Conservation (phyloP, 2,797 vertebrate species). For the Emys orbicularis region DNA sequence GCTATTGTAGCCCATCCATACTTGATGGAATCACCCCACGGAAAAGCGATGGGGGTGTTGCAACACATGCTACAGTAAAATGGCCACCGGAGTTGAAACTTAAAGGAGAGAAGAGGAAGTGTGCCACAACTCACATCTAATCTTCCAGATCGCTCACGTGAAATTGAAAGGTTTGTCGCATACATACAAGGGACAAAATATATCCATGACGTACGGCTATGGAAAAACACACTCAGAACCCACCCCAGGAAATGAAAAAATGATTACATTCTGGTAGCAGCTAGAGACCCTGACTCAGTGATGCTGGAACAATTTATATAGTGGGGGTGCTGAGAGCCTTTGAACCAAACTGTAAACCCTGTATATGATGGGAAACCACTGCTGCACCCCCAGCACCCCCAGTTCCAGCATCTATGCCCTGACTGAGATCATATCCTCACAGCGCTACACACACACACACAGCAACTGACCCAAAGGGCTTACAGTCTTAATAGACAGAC, state of each 20-base stretch:
- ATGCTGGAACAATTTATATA: too few species aligned
- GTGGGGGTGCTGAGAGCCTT: too few species aligned
- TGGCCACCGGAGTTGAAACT: neutral
- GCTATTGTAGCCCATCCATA: neutral
- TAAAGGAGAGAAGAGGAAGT: neutral
- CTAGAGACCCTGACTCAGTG: neutral
- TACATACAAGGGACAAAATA: neutral
- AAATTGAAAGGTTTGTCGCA: neutral
- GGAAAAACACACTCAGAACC: neutral
- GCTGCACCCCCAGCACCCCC: too few species aligned
- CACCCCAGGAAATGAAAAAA: neutral
- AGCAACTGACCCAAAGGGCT: neutral
- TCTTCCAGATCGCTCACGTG: accelerated
- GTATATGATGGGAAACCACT: too few species aligned
- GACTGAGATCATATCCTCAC: neutral
- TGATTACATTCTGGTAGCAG: neutral
- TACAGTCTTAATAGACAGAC: neutral
- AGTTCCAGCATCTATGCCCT: too few species aligned
- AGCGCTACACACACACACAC: too few species aligned
- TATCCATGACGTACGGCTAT: accelerated
- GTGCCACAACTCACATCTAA: neutral
- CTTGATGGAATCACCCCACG: neutral
- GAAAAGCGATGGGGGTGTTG: accelerated
- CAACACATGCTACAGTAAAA: neutral
- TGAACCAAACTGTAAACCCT: too few species aligned